Conservation (phyloP, 2,888 invertebrate genomes). For the Aleiodes alternator region DNA sequence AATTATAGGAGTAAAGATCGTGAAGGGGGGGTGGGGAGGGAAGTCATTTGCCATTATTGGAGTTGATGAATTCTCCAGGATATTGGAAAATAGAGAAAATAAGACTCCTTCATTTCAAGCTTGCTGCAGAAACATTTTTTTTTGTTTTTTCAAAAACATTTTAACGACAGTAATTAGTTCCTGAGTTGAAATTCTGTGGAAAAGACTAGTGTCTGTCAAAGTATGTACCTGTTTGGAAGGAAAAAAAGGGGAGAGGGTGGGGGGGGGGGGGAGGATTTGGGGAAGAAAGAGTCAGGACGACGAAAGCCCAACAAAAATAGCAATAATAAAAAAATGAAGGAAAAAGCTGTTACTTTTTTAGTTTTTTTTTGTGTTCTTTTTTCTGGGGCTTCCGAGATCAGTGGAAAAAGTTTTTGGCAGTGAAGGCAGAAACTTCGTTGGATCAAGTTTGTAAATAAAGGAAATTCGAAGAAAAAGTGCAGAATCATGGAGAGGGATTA, state of each 20-base stretch:
- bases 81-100: constrained; percentile 40
- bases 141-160: constrained; percentile 60
- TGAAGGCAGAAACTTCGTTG: constrained; percentile 11
- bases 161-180: constrained; percentile 71
- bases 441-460: neutral
- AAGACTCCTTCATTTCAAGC: constrained; percentile 11
- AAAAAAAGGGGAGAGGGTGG: constrained; percentile 39
- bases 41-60: constrained; percentile 31
- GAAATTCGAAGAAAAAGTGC: neutral
- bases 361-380: constrained; percentile 58
- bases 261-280: neutral
- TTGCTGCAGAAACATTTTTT: constrained; percentile 62
- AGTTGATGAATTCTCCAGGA: constrained; percentile 37
- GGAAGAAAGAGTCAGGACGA: neutral
- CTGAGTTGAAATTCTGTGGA: constrained; percentile 66
- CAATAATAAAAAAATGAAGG: neutral
- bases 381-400: constrained; percentile 19
- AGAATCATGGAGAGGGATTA: too few relatives aligned
- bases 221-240: constrained; percentile 39
- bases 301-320: neutral
- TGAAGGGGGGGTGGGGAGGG: too few relatives aligned
- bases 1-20: too few relatives aligned
- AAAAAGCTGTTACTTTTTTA: constrained; percentile 32
- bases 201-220: constrained; percentile 42
- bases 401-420: constrained; percentile 24